Conservation (phyloP, 2,797 vertebrate species). For the Rhabdomys pumilio region DNA sequence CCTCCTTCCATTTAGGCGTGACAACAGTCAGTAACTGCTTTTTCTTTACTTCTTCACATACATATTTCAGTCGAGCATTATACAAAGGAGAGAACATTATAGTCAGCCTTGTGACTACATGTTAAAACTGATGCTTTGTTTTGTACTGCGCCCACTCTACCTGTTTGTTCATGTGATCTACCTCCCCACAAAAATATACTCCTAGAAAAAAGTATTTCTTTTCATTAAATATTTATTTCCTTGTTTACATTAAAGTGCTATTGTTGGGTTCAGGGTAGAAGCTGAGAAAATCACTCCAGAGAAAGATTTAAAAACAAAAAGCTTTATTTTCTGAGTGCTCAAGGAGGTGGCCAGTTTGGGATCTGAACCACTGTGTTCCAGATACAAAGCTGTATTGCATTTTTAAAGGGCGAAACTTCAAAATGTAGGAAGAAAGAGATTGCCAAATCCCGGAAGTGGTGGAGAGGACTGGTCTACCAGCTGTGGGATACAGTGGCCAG, state of each 20-base stretch:
- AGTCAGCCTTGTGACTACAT: neutral
- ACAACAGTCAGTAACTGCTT: neutral
- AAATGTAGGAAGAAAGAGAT: neutral
- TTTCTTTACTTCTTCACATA: neutral
- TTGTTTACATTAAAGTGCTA: neutral
- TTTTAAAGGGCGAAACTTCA: neutral
- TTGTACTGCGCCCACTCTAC: neutral
- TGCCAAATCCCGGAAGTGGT: no score
- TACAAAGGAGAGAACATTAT: neutral
- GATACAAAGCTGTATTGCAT: neutral
- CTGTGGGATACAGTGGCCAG: no score
- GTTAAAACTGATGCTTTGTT: neutral
- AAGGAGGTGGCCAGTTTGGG: neutral
- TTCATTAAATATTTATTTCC: neutral
- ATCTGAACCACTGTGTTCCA: neutral
- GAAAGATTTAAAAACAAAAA: neutral
- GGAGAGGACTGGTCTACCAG: no score
- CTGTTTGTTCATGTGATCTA: neutral
- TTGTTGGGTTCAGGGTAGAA: neutral
- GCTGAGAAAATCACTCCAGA: neutral
- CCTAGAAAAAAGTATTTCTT: neutral
- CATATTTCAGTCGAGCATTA: neutral
- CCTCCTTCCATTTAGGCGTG: neutral
- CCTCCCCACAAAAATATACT: neutral
- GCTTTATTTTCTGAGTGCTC: neutral